These are phyloP conservation scores for Halocynthia aurantium DNA, from an alignment of 23 tunicate species.

Conservation along the genomic window DNA sequence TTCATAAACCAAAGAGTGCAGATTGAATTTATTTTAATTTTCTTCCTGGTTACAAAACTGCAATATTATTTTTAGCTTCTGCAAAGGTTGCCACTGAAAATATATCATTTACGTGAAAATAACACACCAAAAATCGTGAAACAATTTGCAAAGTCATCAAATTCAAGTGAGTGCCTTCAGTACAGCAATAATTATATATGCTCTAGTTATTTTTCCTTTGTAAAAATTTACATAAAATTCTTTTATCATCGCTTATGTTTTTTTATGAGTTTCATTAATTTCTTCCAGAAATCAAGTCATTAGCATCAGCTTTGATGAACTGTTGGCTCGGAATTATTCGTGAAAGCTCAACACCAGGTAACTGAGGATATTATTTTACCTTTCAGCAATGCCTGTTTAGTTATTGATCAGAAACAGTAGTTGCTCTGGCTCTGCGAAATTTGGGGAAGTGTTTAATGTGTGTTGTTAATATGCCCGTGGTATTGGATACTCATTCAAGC, in stretches of 20 bases:
- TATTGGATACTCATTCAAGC: too few species aligned
- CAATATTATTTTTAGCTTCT: conserved; percentile 34
- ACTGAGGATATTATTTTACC: too few species aligned
- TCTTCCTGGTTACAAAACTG: neutral
- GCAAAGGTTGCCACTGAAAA: conserved; percentile 56
- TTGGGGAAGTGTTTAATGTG: too few species aligned
- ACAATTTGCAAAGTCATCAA: conserved; percentile 47
- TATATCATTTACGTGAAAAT: conserved; percentile 60
- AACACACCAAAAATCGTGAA: conserved; percentile 74
- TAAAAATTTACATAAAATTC: neutral
- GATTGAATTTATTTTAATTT: neutral
- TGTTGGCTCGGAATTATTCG: conserved; percentile 57
- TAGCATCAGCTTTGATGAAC: conserved; percentile 34
- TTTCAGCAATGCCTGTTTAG: too few species aligned
- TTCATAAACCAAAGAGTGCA: neutral
- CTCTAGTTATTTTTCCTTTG: neutral
- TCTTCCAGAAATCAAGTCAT: conserved; percentile 51
- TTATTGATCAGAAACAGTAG: too few species aligned
- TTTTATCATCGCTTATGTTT: neutral
- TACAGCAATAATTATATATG: too few species aligned
- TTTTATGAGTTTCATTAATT: neutral
- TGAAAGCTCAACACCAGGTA: conserved; percentile 20
- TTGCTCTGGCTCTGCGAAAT: too few species aligned
- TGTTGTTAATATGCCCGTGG: too few species aligned
- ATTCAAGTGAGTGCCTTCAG: conserved; percentile 41